These are phyloP conservation scores for Lasioglossum marginatum DNA, from an alignment of 2,888 invertebrate species.

Conservation along the genomic window DNA sequence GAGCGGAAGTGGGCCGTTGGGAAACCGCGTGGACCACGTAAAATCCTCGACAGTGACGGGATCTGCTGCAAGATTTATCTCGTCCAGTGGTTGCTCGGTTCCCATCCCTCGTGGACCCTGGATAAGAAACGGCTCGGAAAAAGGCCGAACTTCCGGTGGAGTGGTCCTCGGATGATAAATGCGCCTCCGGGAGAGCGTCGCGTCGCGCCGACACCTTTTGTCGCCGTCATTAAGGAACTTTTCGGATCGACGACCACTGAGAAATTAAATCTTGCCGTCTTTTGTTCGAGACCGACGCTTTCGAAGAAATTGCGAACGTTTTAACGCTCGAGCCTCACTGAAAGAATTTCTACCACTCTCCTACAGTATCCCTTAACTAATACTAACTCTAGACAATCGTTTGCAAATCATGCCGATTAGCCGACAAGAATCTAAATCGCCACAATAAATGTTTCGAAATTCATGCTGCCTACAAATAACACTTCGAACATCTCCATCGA, in stretches of 20 bases:
- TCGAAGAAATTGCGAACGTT: neutral
- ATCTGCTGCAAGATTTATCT: constrained; percentile 49
- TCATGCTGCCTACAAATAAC: neutral
- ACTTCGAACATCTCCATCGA: neutral
- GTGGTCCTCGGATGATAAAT: constrained; percentile 14
- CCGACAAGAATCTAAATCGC: neutral
- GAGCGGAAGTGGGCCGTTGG: neutral
- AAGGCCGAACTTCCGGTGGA: neutral
- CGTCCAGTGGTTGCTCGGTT: neutral
- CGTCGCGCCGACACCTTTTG: neutral
- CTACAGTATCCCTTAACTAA: neutral
- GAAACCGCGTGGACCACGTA: constrained; percentile 5
- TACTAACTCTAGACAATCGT: neutral
- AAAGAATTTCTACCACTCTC: neutral
- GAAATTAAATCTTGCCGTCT: neutral
- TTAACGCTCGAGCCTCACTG: neutral
- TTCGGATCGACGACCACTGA: neutral
- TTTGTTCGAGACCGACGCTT: neutral
- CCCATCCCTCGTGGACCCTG: neutral
- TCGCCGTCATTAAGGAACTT: neutral
- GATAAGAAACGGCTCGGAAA: constrained; percentile 16
- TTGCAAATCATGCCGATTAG: neutral
- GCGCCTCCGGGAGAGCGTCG: neutral
- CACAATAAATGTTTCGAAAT: neutral
- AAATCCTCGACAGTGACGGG: constrained; percentile 26